Evolutionary conservation across 2,888 invertebrate genomes (phyloP).

Genomic region (Bellardia pandia): DNA sequence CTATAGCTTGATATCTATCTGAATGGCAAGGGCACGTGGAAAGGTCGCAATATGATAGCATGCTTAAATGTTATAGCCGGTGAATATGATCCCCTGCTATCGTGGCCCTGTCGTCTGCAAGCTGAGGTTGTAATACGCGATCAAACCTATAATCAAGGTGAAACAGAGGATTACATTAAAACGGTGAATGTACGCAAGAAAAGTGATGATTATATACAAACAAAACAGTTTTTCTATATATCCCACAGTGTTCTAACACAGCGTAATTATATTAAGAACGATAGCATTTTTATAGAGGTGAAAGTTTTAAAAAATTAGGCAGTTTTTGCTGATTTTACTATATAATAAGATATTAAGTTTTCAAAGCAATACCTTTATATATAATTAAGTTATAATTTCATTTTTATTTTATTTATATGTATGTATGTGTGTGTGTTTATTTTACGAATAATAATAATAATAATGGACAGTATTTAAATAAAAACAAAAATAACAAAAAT

Average conservation of each 20-base stretch:
- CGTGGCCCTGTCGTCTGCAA: constrained; percentile 90
- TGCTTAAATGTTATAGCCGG: constrained; percentile 89
- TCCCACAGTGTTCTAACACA: constrained; percentile 82
- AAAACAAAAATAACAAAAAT: constrained; percentile 28
- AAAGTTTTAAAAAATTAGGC: constrained; percentile 77
- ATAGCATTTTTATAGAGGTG: constrained; percentile 83
- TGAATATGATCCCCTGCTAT: constrained; percentile 88
- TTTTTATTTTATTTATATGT: constrained; percentile 10
- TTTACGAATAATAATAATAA: constrained; percentile 46
- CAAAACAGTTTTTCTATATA: constrained; percentile 83
- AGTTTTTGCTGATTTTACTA: neutral
- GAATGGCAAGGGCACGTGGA: constrained; percentile 91
- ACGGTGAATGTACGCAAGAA: constrained; percentile 86
- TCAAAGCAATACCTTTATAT: no score
- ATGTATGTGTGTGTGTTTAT: constrained; percentile 13
- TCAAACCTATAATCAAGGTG: constrained; percentile 85
- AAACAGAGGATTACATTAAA: constrained; percentile 87
- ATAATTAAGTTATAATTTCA: neutral
- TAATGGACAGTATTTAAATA: constrained; percentile 44
- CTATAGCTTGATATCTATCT: constrained; percentile 88
- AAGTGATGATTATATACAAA: constrained; percentile 83
- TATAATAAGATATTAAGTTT: neutral
- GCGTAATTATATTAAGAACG: constrained; percentile 82
- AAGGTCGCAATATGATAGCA: constrained; percentile 89
- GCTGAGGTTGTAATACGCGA: constrained; percentile 88